Evolutionary conservation across 2,888 invertebrate species (phyloP), one percentile per base, ranked within the genome.

Genomic region (Stenotaenia linearis): DNA sequence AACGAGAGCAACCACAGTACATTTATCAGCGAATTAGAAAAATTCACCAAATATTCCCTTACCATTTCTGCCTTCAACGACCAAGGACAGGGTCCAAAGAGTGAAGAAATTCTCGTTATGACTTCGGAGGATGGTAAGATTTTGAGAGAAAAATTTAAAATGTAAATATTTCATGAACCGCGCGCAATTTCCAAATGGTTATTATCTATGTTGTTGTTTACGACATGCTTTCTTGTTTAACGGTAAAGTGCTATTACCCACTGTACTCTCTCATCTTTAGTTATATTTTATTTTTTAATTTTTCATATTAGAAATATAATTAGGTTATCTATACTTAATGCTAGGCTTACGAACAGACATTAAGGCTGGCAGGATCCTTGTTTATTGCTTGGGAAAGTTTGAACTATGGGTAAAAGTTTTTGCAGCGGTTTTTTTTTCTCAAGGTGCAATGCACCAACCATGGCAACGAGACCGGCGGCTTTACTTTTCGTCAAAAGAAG

Each of bases 51-150:
- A 86, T 97, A 97, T 87, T 92, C 95, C 15, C 93, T 97, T 28
- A 96, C 97, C 23, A 95, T 97, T 9, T 96, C 96, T 88, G 95
- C 95, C 0, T 97, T 95, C 86, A 97, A 97, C 87, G 94, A 94
- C 87, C 92, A 96, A 84, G 97, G 97, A 15, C 92, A 95, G 0
- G 96, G 97, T 35, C 97, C 97, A 0, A 91, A 94, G 85, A 94
- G 95, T 69, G 92, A 92, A 78, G 96, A 96, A 86, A 91, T 93
- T 56, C 92, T 93, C 84, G 95, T 95, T 80, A 95, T 95, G 85
- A 97, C 97, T 0, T 94, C 97, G 12, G 97, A 97, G 89, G 97
- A 97, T 75, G 79, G 79, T 79, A n/a, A 79, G 74, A n/a, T n/a
- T 77, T 37, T 37, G 37, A 37, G 7, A 37, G n/a, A n/a, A n/a